These are phyloP conservation scores for Slavum lentiscoides DNA, from an alignment of 2,888 invertebrate species.

Conservation along the genomic window DNA sequence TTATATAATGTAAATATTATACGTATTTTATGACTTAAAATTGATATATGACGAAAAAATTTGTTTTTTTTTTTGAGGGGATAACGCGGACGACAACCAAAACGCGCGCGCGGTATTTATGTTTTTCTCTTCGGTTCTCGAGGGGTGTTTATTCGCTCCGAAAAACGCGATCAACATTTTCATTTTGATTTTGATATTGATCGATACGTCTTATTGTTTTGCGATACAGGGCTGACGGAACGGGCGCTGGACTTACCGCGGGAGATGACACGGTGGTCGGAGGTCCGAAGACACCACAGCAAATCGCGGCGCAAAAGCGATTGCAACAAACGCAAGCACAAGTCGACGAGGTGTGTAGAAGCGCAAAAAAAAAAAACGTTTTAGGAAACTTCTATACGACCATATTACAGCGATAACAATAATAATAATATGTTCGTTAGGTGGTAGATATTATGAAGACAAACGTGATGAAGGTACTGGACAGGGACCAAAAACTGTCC, in stretches of 20 bases:
- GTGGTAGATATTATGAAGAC: constrained; percentile 94
- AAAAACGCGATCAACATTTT: neutral
- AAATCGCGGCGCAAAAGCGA: constrained; percentile 80
- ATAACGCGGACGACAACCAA: too few relatives aligned
- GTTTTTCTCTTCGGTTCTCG: too few relatives aligned
- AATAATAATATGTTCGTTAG: constrained; percentile 59
- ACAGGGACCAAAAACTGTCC: constrained; percentile 91
- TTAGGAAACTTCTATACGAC: too few relatives aligned
- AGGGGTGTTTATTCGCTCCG: too few relatives aligned
- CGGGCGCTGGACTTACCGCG: constrained; percentile 67
- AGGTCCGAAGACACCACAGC: constrained; percentile 83
- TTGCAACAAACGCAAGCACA: constrained; percentile 84
- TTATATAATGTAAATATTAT: too few relatives aligned
- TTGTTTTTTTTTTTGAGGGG: too few relatives aligned
- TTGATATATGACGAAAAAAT: too few relatives aligned
- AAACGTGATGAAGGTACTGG: constrained; percentile 94
- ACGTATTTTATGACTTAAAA: too few relatives aligned
- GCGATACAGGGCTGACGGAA: constrained; percentile 55
- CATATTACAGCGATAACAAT: too few relatives aligned
- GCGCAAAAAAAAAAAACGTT: too few relatives aligned
- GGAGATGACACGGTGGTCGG: constrained; percentile 81
- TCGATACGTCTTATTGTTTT: neutral
- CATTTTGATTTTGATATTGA: neutral
- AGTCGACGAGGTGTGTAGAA: constrained; percentile 69
- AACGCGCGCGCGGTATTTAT: too few relatives aligned